Evolutionary conservation across 2,113 vertebrate species (phyloP).

Genomic region (Neolamprologus toae): DNA sequence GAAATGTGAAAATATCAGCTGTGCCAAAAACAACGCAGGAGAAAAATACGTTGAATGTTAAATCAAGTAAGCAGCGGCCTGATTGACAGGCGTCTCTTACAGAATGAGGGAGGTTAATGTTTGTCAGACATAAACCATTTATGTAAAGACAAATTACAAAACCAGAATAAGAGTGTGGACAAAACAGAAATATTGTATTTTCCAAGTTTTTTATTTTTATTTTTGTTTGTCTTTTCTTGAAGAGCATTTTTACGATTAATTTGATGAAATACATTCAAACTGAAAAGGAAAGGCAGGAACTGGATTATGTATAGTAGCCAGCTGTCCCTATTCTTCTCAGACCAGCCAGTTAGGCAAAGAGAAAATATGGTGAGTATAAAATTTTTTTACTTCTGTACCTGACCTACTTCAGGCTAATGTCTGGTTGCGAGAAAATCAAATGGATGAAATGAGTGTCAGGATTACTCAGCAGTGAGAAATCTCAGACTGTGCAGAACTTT

Average conservation of each 20-base stretch:
- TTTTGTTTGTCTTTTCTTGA: neutral
- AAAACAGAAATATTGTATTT: neutral
- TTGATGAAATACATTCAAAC: neutral
- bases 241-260: neutral
- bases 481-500: neutral
- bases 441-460: neutral
- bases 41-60: neutral
- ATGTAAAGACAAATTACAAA: neutral
- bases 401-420: neutral
- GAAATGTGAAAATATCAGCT: neutral
- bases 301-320: neutral
- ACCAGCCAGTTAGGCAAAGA: neutral
- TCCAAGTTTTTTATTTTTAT: neutral
- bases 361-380: neutral
- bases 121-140: neutral
- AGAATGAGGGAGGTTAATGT: neutral
- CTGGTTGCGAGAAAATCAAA: neutral
- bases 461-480: neutral
- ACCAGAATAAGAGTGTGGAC: neutral
- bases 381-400: accelerated
- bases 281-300: neutral
- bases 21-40: neutral
- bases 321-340: neutral
- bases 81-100: neutral
- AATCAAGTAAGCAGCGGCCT: neutral